Base-by-base conservation (phyloP, 2,888 invertebrate genomes). In the Lapara coniferarum region DNA sequence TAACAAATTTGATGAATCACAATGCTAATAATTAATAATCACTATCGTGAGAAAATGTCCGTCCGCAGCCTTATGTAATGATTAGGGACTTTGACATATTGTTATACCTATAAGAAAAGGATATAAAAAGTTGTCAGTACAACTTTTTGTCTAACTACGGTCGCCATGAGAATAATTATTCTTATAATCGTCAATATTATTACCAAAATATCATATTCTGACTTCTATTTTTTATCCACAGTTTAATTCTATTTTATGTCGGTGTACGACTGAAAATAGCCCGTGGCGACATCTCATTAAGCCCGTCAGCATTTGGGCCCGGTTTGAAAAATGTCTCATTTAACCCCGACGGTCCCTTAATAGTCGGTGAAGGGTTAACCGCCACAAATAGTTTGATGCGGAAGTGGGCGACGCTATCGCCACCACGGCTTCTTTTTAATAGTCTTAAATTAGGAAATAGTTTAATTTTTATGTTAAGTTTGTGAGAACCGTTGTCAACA, bases 281-380 rank as follows among this genome's bases (percentile, higher is more conserved):
- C 84, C 85, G 80, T 85, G 88, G 87, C 89, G 90, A 92, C 92
- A 91, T 91, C 91, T 93, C 93, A 93, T 93, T 93, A 93, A 89
- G 89, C 81, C 83, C 85, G 91, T 91, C 91, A 90, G 87, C 85
- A 86, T 83, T 85, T 76, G 79, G 74, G 76, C 71, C 80, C 84
- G 87, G 89, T 92, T 91, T 93, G 93, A 93, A 88, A 91, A 92
- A 93, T 92, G 90, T 92, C 89, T 89, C 91, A 90, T 92, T 93
- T 93, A 91, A 93, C 92, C 93, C 92, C 88, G 77, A 83, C 87
- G 80, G 86, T 89, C 91, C 90, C 84, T 86, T 92, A 92, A 92
- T 91, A 91, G 91, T 86, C 81, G 87, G 86, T 86, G 88, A 93
- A 92, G 93, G 92, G 92, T 92, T 93, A 92, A 90, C 84, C 76